These are phyloP conservation scores for Nylanderia fulva DNA, from an alignment of 1,140 invertebrate species.

Conservation along the genomic window DNA sequence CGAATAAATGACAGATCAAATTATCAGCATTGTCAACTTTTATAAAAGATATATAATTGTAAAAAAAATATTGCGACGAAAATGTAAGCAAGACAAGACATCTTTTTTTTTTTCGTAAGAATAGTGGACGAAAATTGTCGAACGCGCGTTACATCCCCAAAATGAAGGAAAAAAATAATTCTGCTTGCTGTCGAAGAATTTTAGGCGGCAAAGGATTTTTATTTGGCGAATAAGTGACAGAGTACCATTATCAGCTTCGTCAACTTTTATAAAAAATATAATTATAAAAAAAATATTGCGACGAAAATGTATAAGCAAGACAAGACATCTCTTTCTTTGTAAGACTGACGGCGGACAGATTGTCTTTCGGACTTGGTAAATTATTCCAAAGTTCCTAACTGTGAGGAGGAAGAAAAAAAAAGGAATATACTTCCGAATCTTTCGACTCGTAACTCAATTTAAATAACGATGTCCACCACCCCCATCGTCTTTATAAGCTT, in stretches of 20 bases:
- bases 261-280: not conserved
- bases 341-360: not conserved
- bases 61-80: not conserved
- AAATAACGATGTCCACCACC: constrained; percentile 63
- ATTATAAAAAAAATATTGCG: not conserved
- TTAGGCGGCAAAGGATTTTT: not conserved
- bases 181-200: too few species aligned
- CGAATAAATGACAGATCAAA: not conserved
- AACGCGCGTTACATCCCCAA: not conserved
- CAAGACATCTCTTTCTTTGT: not conserved
- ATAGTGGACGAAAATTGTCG: not conserved
- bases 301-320: not conserved
- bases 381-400: constrained; percentile 15
- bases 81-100: not conserved
- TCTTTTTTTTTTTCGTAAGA: not conserved
- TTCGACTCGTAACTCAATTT: constrained; percentile 58
- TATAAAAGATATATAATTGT: not conserved
- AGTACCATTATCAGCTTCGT: too few species aligned
- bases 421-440: not conserved
- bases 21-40: not conserved
- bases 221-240: constrained; percentile 3
- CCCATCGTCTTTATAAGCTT: not conserved
- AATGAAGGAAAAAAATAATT: too few species aligned
- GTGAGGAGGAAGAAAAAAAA: not conserved
- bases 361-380: constrained; percentile 28